phyloP scores from a whole-genome alignment of 2,113 vertebrate species.

The Limnothrissa miodon region DNA sequence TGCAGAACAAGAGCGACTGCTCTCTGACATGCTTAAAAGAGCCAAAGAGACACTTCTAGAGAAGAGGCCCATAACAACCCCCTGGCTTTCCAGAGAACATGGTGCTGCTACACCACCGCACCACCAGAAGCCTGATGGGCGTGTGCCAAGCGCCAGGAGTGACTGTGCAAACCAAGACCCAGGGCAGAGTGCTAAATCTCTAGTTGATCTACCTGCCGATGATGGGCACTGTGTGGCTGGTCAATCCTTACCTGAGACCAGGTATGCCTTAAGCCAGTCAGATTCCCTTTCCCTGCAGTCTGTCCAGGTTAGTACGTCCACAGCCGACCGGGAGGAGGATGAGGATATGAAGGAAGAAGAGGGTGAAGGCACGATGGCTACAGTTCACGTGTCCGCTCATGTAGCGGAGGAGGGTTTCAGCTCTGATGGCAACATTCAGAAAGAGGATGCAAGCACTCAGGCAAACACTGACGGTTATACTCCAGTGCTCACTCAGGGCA shows the following conservation, averaged over 20 bases:
- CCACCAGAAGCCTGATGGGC: conserved; percentile 26
- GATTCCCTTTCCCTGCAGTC: conserved; percentile 62
- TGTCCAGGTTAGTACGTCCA: conserved; percentile 69
- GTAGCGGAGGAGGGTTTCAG: conserved; percentile 58
- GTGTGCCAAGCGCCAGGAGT: not conserved
- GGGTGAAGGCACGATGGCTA: not conserved
- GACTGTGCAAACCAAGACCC: conserved; percentile 13
- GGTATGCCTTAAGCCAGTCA: not conserved
- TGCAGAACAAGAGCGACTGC: conserved; percentile 45
- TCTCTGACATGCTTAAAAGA: conserved; percentile 66
- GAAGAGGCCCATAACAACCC: conserved; percentile 43
- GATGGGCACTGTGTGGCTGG: not conserved
- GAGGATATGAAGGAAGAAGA: conserved; percentile 32
- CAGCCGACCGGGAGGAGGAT: conserved; percentile 45
- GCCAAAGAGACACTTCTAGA: conserved; percentile 57
- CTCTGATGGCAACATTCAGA: conserved; percentile 62
- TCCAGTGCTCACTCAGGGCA: conserved; percentile 77
- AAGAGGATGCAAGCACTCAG: conserved; percentile 51
- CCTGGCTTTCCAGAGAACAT: not conserved
- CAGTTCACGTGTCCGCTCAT: conserved; percentile 36
- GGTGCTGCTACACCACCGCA: conserved; percentile 29
- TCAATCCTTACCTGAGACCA: conserved; percentile 34
- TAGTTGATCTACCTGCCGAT: not conserved
- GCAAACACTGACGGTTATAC: conserved; percentile 33
- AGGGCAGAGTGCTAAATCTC: conserved; percentile 23